A percentile compares a stretch with the other conserved stretches of the same genome.
These are phyloP conservation scores for Adoxophyes honmai DNA, from an alignment of 1,140 invertebrate species.

Conservation along the genomic window DNA sequence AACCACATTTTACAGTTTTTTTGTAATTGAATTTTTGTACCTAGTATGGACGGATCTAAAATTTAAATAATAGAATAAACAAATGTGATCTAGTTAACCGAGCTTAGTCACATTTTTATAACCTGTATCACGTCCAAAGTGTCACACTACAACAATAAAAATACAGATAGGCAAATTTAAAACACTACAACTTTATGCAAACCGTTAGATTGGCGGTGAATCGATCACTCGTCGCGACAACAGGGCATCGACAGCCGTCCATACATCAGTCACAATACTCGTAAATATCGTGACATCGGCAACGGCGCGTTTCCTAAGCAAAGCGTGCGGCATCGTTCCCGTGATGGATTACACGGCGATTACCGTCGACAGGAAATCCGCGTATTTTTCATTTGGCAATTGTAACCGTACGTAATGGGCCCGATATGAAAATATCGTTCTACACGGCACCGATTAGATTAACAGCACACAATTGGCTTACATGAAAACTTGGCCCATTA, in stretches of 20 bases:
- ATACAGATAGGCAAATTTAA: too few relatives aligned
- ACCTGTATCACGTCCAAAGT: too few relatives aligned
- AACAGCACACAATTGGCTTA: constrained; percentile 63
- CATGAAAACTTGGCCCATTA: constrained; percentile 59
- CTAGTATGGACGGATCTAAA: too few relatives aligned
- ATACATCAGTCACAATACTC: constrained; percentile 31
- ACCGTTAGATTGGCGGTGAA: too few relatives aligned
- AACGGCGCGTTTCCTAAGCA: constrained; percentile 35
- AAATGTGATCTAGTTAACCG: too few relatives aligned
- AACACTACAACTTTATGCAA: too few relatives aligned
- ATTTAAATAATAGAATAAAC: too few relatives aligned
- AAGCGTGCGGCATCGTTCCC: constrained; percentile 42
- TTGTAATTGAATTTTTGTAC: too few relatives aligned
- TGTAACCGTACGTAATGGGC: constrained; percentile 34
- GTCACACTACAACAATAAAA: too few relatives aligned
- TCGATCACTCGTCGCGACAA: constrained; percentile 1
- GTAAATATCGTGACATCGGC: constrained; percentile 38
- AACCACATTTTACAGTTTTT: too few relatives aligned
- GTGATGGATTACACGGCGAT: constrained; percentile 66
- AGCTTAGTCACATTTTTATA: too few relatives aligned
- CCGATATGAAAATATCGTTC: constrained; percentile 57
- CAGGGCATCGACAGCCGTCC: constrained; percentile 25
- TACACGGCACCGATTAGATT: constrained; percentile 65
- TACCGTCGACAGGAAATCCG: constrained; percentile 60
- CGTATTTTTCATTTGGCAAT: constrained; percentile 69